Conservation (phyloP, 1,140 invertebrate genomes). For the Psilanteris sp. region DNA sequence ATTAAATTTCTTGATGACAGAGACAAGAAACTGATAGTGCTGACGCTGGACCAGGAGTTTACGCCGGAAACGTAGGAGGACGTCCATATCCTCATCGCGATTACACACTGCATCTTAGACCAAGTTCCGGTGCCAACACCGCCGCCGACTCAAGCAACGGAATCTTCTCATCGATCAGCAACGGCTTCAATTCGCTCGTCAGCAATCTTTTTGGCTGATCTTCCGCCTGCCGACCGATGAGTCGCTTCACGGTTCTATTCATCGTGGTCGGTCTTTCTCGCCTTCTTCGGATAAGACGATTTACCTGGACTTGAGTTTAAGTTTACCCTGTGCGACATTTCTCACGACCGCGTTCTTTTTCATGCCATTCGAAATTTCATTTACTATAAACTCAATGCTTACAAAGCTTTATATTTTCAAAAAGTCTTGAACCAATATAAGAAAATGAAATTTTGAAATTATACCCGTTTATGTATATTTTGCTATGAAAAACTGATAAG, state of each 20-base stretch:
- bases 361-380: slow-evolving; percentile 4
- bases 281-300: slow-evolving; percentile 55
- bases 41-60: slow-evolving; percentile 65
- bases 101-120: slow-evolving; percentile 72
- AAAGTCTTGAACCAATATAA: neutral
- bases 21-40: slow-evolving; percentile 68
- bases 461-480: too few species aligned
- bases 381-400: neutral
- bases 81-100: slow-evolving; percentile 77
- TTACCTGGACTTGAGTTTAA: slow-evolving; percentile 47
- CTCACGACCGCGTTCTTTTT: slow-evolving; percentile 6
- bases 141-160: slow-evolving; percentile 79
- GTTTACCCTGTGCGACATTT: slow-evolving; percentile 38
- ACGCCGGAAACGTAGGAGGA: slow-evolving; percentile 64
- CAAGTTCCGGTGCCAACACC: slow-evolving; percentile 70
- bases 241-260: slow-evolving; percentile 60
- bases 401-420: neutral
- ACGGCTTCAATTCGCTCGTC: slow-evolving; percentile 87
- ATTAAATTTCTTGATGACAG: slow-evolving; percentile 61
- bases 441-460: too few species aligned
- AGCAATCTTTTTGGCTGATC: slow-evolving; percentile 87
- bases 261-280: slow-evolving; percentile 59
- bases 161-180: slow-evolving; percentile 87
- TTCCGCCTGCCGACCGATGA: slow-evolving; percentile 47
- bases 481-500: too few species aligned